phyloP scores from a whole-genome alignment of 30 jellyfish, hydroid and myxozoan genomes.

The Aurelia aurita region DNA sequence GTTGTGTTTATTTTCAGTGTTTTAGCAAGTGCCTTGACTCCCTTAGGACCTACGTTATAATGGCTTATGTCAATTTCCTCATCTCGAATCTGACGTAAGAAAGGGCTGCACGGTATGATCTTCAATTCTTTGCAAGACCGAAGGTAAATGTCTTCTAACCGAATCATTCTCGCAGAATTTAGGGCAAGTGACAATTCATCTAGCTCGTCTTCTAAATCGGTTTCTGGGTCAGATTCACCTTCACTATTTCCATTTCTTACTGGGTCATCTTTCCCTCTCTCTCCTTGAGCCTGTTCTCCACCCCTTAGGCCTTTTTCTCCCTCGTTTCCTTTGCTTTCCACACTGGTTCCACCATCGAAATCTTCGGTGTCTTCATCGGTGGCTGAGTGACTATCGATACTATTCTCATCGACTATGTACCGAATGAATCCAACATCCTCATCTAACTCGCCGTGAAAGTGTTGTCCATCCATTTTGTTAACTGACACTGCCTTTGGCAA shows the following conservation, averaged over 20 bases:
- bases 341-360: no score
- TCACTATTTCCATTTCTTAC: background rate
- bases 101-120: slow-evolving; percentile 54
- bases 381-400: no score
- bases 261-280: background rate
- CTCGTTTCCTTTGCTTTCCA: background rate
- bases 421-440: slow-evolving; percentile 44
- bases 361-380: no score
- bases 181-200: background rate
- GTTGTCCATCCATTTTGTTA: background rate
- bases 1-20: slow-evolving; percentile 39
- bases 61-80: slow-evolving; percentile 70
- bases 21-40: slow-evolving; percentile 63
- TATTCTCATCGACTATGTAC: background rate
- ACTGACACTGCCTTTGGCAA: no score
- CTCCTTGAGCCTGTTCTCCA: background rate
- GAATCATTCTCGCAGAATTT: background rate
- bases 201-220: slow-evolving; percentile 66
- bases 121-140: slow-evolving; percentile 39
- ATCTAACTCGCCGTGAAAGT: background rate
- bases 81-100: slow-evolving; percentile 50
- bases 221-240: slow-evolving; percentile 51
- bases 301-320: background rate
- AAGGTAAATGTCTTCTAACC: slow-evolving; percentile 38
- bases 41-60: slow-evolving; percentile 70